These are phyloP conservation scores for Copidosoma floridanum DNA, from an alignment of 1,140 invertebrate species.

Conservation along the genomic window DNA sequence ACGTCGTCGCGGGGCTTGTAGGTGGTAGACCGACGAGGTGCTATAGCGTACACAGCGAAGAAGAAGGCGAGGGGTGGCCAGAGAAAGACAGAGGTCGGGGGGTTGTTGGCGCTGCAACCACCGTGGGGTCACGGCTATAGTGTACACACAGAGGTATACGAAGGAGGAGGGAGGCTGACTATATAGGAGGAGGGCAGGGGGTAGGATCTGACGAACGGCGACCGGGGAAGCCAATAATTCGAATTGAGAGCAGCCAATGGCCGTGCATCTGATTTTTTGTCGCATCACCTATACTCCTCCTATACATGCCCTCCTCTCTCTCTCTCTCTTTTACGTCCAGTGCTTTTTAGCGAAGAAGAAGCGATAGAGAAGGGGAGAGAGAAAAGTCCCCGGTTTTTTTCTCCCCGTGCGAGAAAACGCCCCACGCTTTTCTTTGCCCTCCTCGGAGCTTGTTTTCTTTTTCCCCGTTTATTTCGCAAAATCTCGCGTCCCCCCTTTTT, in stretches of 20 bases:
- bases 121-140: background rate
- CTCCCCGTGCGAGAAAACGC: too few species aligned
- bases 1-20: background rate
- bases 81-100: background rate
- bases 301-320: constrained; percentile 15
- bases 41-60: too few species aligned
- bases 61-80: too few species aligned
- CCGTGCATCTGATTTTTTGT: constrained; percentile 58
- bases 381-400: too few species aligned
- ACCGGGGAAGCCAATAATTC: constrained; percentile 57
- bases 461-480: background rate
- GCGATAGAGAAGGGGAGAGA: too few species aligned
- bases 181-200: constrained; percentile 27
- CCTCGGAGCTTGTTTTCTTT: background rate
- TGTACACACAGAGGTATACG: constrained; percentile 18
- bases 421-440: background rate
- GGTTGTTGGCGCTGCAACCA: background rate
- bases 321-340: constrained; percentile 7
- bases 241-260: constrained; percentile 58
- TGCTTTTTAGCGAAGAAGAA: constrained; percentile 45
- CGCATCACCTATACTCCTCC: constrained; percentile 47
- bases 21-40: too few species aligned
- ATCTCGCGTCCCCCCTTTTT: background rate
- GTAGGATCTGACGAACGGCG: constrained; percentile 52
- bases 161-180: constrained; percentile 1